These are phyloP conservation scores for Atractosteus spatula DNA, from an alignment of 2,113 vertebrate genomes.

Conservation along the genomic window DNA sequence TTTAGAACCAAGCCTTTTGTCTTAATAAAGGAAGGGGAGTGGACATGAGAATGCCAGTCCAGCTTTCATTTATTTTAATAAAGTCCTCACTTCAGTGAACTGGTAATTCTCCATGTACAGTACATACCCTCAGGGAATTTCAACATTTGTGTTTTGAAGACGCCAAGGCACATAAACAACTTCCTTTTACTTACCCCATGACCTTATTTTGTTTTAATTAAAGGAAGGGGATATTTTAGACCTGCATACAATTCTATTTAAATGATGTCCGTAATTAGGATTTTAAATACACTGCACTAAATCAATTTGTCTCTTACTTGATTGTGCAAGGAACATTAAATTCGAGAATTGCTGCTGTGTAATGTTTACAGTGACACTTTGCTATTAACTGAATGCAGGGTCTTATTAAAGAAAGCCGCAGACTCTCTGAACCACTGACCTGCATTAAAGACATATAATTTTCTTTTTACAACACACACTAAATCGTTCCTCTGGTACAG, in stretches of 20 bases:
- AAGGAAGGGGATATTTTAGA: conserved; percentile 29
- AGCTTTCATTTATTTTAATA: neutral
- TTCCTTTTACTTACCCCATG: conserved; percentile 16
- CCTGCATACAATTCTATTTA: neutral
- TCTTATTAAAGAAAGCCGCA: conserved; percentile 39
- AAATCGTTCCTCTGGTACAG: conserved; percentile 43
- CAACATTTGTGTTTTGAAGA: neutral
- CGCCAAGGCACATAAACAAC: neutral
- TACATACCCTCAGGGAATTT: conserved; percentile 7
- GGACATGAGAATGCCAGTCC: neutral
- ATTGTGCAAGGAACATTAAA: conserved; percentile 6
- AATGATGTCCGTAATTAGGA: neutral
- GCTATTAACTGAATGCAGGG: conserved; percentile 40
- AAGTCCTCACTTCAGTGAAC: conserved; percentile 17
- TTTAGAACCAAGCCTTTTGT: neutral
- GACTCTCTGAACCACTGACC: conserved; percentile 58
- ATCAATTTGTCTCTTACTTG: neutral
- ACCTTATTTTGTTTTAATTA: conserved; percentile 35
- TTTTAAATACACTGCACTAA: neutral
- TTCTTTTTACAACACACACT: conserved; percentile 56
- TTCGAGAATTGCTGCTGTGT: neutral
- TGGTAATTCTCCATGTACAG: conserved; percentile 19
- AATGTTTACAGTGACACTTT: conserved; percentile 44
- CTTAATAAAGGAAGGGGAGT: neutral
- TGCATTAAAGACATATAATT: conserved; percentile 63